Base-by-base conservation (phyloP, 2,113 vertebrate genomes). In the Zapornia atra region DNA sequence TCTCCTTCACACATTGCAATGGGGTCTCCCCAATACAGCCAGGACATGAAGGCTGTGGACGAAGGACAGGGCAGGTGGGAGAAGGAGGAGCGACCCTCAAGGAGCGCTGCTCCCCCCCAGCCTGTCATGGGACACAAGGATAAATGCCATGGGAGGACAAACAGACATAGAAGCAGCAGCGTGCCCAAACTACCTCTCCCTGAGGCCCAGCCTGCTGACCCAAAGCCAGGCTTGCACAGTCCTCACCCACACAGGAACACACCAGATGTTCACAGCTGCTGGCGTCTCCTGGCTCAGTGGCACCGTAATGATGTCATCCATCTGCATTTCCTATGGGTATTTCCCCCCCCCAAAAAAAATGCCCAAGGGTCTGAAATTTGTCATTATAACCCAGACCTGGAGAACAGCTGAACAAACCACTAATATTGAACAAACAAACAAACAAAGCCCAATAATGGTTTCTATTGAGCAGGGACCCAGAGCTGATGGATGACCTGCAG, bases 1-100 rank as follows among this genome's bases (percentile, higher is more conserved):
- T 4, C 17, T 63, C 29, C 61, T 28, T 48, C 1, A 12, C 19
- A 16, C 0, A 0, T 15, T 1, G 2, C 1, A 2, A 17, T 4
- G 0, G 25, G 40, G 48, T 25, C 16, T 19, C 15, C 21, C 34
- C 19, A 3, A 1, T 53, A 14, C 3, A 9, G 77, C 25, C 13
- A 3, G 65, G 48, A 25, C 26, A 10, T 1, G 18, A 36, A 6
- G n/a, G n/a, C n/a, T 1, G 2, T 3, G 10, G 31, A 26, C 6
- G 5, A 14, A 0, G 5, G 26, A 25, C 0, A 0, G 25, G 22
- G 26, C 26, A 59, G 50, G 7, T 6, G 1, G 1, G 34, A 26
- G 64, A 12, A 15, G 50, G 17, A 69, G n/a, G 19, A n/a, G 42
- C 5, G 29, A 33, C 2, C 20, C 20, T 28, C 13, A 0, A 12